phyloP scores from a whole-genome alignment of 2,113 vertebrate species.

The Eurystomus gularis region DNA sequence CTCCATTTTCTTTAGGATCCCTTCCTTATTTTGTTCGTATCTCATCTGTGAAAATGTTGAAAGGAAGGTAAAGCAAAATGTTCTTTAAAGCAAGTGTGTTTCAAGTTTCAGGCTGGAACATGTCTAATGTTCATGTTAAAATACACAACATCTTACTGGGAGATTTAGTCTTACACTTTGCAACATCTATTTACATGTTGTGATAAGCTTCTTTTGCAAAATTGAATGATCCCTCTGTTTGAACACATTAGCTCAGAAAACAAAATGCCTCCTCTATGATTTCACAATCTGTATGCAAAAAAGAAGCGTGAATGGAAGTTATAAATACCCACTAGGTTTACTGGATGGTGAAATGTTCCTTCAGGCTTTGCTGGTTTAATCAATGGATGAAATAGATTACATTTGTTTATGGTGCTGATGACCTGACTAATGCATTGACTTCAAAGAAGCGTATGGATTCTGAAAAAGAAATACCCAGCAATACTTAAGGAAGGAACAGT shows the following conservation, averaged over 20 bases:
- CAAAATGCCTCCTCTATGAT: neutral
- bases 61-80: neutral
- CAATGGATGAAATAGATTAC: constrained; percentile 30
- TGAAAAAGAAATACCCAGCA: neutral
- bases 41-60: neutral
- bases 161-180: neutral
- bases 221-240: neutral
- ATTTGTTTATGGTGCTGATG: constrained; percentile 2
- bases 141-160: neutral
- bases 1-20: neutral
- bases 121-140: neutral
- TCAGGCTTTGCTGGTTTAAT: constrained; percentile 35
- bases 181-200: neutral
- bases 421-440: neutral
- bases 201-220: neutral
- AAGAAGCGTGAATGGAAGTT: neutral
- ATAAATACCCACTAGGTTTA: constrained; percentile 22
- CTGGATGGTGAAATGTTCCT: neutral
- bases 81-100: neutral
- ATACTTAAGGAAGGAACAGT: neutral
- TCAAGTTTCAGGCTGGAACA: neutral
- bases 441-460: neutral
- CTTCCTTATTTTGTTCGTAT: neutral
- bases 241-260: neutral
- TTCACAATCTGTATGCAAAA: constrained; percentile 1